phyloP scores from a whole-genome alignment of 37 sponge, comb jelly and placozoan genomes.

The Ianthella basta region DNA sequence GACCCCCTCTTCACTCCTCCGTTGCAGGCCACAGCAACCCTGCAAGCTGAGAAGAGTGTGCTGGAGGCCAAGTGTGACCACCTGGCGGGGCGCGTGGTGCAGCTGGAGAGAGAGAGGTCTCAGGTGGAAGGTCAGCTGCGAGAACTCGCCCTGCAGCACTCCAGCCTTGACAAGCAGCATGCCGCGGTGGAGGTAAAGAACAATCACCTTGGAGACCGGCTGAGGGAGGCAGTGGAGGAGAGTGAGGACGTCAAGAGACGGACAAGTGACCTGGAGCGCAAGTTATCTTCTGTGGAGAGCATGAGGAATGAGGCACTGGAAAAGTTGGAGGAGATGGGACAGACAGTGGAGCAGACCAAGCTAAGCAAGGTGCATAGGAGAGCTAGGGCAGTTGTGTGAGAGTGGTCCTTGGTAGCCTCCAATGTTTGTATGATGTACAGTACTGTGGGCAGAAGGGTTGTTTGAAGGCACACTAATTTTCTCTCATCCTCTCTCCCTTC shows the following conservation, averaged over 20 bases:
- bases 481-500: too few relatives aligned
- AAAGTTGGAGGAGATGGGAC: not conserved
- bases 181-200: not conserved
- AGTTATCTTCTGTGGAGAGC: not conserved
- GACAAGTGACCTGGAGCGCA: not conserved
- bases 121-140: not conserved
- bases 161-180: not conserved
- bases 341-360: too few relatives aligned
- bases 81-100: not conserved
- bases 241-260: not conserved
- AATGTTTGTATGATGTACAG: too few relatives aligned
- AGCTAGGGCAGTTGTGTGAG: too few relatives aligned
- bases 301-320: not conserved
- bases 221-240: slow-evolving; percentile 24
- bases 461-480: too few relatives aligned
- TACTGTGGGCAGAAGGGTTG: too few relatives aligned
- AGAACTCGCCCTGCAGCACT: not conserved
- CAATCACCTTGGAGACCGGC: not conserved
- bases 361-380: too few relatives aligned
- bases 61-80: not conserved
- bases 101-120: not conserved
- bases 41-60: not conserved
- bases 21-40: too few relatives aligned
- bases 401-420: too few relatives aligned
- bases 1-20: not conserved